phyloP scores from a whole-genome alignment of 2,797 vertebrate species.

The Pitangus sulphuratus region DNA sequence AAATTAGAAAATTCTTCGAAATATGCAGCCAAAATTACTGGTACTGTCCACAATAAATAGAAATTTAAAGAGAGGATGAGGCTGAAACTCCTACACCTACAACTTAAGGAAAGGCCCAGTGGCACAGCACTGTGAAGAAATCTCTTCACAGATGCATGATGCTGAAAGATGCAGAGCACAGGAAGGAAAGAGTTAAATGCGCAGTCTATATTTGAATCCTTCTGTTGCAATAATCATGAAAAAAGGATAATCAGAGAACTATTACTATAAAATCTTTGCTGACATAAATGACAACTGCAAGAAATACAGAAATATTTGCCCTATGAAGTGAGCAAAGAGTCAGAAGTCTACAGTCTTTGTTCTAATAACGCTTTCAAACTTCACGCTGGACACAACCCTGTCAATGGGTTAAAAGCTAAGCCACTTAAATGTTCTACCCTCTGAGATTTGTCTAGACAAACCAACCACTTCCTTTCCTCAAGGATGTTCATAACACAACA shows the following conservation, averaged over 20 bases:
- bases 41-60: background rate
- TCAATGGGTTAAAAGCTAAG: background rate
- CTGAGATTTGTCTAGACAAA: constrained; percentile 10
- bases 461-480: constrained; percentile 31
- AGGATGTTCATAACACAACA: background rate
- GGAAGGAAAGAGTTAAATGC: background rate
- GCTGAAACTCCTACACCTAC: background rate
- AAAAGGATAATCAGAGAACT: background rate
- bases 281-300: background rate
- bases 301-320: background rate
- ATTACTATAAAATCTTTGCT: background rate
- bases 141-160: background rate
- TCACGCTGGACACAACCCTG: background rate
- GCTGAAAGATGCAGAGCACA: background rate
- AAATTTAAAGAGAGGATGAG: background rate
- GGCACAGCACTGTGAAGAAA: background rate
- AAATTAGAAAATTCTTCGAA: background rate
- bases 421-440: background rate
- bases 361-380: background rate
- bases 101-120: background rate
- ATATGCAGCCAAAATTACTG: background rate
- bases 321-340: background rate
- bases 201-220: background rate
- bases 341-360: background rate
- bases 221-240: background rate